Evolutionary conservation across 2,888 invertebrate species (phyloP).

Genomic region (Aspidiotus rigidus): DNA sequence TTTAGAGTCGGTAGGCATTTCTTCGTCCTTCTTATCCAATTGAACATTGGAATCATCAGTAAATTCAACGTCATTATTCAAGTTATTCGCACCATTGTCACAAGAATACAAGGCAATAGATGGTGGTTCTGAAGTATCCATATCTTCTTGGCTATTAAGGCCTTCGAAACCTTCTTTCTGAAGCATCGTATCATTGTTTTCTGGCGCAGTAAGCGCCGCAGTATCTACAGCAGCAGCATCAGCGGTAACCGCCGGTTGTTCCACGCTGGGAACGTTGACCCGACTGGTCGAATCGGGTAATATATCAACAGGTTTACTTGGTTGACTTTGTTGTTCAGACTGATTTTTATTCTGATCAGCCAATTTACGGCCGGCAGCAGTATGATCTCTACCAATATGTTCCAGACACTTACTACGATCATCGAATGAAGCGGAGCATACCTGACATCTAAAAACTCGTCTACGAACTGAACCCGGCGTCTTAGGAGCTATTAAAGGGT

Average conservation of each 20-base stretch:
- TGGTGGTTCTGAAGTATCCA: conserved; percentile 24
- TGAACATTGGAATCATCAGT: conserved; percentile 21
- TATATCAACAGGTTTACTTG: not conserved
- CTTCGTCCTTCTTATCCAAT: not conserved
- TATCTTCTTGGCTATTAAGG: conserved; percentile 20
- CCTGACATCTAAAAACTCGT: conserved; percentile 36
- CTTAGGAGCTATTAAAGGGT: conserved; percentile 11
- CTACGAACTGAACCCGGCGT: conserved; percentile 19
- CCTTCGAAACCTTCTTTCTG: conserved; percentile 9
- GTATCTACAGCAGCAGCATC: not conserved
- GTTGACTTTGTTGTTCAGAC: conserved; percentile 22
- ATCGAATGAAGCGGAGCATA: conserved; percentile 36
- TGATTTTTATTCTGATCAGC: conserved; percentile 22
- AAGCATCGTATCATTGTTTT: not conserved
- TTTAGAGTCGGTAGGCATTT: not conserved
- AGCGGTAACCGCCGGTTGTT: not conserved
- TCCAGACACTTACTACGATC: conserved; percentile 35
- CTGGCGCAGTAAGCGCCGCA: not conserved
- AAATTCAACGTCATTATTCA: conserved; percentile 25
- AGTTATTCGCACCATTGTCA: conserved; percentile 13
- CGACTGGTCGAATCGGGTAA: conserved; percentile 9
- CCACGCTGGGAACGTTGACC: not conserved
- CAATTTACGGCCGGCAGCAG: conserved; percentile 24
- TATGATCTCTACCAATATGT: conserved; percentile 36
- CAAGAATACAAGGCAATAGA: conserved; percentile 22